phyloP scores from a whole-genome alignment of 92 coral and sea anemone species.

The Parazoanthus swiftii region DNA sequence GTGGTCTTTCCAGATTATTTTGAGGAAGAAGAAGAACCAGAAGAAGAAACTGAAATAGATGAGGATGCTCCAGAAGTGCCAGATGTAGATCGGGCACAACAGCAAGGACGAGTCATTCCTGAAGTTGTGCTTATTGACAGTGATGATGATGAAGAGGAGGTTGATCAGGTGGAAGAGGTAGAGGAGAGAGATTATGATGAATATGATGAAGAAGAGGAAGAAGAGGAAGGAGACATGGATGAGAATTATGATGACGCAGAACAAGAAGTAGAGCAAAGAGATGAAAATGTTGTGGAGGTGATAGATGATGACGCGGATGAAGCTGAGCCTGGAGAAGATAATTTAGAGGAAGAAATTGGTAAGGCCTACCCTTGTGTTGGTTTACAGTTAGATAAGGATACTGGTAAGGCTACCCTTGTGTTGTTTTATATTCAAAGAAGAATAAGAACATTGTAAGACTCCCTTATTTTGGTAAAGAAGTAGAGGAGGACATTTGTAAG shows the following conservation, averaged over 20 bases:
- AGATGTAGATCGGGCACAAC: constrained; percentile 43
- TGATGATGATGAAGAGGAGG: constrained; percentile 72
- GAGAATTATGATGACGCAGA: constrained; percentile 42
- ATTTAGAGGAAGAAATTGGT: constrained; percentile 31
- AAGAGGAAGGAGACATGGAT: constrained; percentile 4
- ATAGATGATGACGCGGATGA: constrained; percentile 55
- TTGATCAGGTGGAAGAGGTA: constrained; percentile 43
- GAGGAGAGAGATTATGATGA: constrained; percentile 40
- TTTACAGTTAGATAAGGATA: neutral
- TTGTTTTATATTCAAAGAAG: too few species aligned
- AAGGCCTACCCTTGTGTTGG: neutral
- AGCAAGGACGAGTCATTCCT: constrained; percentile 47
- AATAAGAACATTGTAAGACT: too few species aligned
- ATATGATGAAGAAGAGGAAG: constrained; percentile 14
- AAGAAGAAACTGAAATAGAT: constrained; percentile 40
- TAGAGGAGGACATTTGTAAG: too few species aligned
- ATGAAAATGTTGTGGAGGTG: constrained; percentile 49
- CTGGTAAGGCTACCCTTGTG: too few species aligned
- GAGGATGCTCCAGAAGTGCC: constrained; percentile 58
- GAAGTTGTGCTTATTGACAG: constrained; percentile 86
- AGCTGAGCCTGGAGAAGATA: constrained; percentile 43
- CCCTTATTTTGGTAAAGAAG: too few species aligned
- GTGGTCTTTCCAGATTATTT: constrained; percentile 7
- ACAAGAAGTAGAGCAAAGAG: constrained; percentile 38
- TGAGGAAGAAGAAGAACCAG: constrained; percentile 30